Percentiles rank a stretch among this genome's conserved stretches.
Evolutionary conservation across 2,113 vertebrate species (phyloP).

Genomic region (Gorsachius goisagi): DNA sequence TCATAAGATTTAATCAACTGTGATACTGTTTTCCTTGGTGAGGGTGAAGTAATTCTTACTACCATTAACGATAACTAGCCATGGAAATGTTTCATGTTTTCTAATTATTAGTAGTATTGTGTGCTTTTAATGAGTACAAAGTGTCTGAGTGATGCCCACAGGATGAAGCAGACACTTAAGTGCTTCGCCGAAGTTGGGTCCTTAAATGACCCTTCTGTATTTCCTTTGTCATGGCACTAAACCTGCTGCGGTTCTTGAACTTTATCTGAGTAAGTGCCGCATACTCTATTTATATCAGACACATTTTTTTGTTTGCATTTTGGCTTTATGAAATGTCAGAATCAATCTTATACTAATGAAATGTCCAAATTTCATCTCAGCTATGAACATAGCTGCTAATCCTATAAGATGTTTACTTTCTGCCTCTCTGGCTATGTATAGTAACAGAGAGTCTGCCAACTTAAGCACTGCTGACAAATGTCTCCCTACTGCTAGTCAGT

Average conservation of each 20-base stretch:
- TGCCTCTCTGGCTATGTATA: conserved; percentile 56
- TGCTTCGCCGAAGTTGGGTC: neutral
- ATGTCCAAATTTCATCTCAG: conserved; percentile 67
- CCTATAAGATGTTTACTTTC: conserved; percentile 62
- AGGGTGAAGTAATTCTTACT: neutral
- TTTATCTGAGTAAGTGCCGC: conserved; percentile 54
- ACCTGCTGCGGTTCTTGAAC: conserved; percentile 50
- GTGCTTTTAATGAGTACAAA: neutral
- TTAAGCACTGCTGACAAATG: conserved; percentile 52
- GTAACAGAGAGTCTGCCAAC: conserved; percentile 52
- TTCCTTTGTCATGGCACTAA: conserved; percentile 55
- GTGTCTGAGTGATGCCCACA: neutral
- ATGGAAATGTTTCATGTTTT: neutral
- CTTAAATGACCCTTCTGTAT: conserved; percentile 44
- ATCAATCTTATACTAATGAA: conserved; percentile 66
- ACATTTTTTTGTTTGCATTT: conserved; percentile 64
- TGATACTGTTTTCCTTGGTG: neutral
- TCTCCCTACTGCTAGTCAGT: conserved; percentile 8
- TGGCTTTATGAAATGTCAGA: conserved; percentile 70
- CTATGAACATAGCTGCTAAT: conserved; percentile 57
- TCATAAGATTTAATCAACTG: neutral
- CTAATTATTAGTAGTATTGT: neutral
- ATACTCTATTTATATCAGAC: conserved; percentile 55
- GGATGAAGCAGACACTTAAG: neutral
- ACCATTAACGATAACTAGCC: neutral